Evolutionary conservation across 2,888 invertebrate species (phyloP).

Genomic region (Carcina quercana): DNA sequence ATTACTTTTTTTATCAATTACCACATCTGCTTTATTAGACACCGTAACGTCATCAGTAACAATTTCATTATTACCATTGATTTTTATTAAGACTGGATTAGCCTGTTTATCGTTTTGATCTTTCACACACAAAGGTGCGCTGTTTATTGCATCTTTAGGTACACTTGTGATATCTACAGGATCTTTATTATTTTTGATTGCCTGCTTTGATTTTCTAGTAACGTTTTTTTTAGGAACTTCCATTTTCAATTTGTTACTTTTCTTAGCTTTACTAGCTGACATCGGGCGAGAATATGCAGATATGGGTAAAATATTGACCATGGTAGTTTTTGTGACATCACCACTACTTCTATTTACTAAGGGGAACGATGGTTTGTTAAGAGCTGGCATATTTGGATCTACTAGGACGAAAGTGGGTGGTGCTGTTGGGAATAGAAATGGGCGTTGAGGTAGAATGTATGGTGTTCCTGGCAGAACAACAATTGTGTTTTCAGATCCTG

Average conservation of each 20-base stretch:
- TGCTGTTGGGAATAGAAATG: slow-evolving; percentile 49
- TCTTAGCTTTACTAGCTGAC: slow-evolving; percentile 51
- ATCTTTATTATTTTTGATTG: slow-evolving; percentile 18
- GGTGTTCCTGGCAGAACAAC: slow-evolving; percentile 60
- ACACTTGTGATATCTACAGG: slow-evolving; percentile 5
- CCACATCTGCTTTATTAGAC: too few relatives aligned
- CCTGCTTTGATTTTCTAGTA: slow-evolving; percentile 26
- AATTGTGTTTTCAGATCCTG: slow-evolving; percentile 55
- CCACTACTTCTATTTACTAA: slow-evolving; percentile 46
- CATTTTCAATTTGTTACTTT: slow-evolving; percentile 37
- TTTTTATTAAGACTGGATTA: slow-evolving; percentile 2
- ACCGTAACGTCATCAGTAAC: too few relatives aligned
- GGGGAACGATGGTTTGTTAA: slow-evolving; percentile 44
- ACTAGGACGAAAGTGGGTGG: slow-evolving; percentile 58
- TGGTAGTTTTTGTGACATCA: slow-evolving; percentile 64
- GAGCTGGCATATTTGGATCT: slow-evolving; percentile 46
- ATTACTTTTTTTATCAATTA: too few relatives aligned
- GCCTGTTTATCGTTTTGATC: too few relatives aligned
- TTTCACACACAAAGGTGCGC: too few relatives aligned
- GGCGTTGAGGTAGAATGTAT: slow-evolving; percentile 61
- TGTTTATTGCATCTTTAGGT: too few relatives aligned
- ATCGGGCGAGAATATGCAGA: slow-evolving; percentile 62
- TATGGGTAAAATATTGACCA: slow-evolving; percentile 67
- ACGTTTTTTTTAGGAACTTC: slow-evolving; percentile 28
- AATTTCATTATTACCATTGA: too few relatives aligned